phyloP scores from a whole-genome alignment of 35 echinoderm and acorn worm genomes.

The Patiria miniata region DNA sequence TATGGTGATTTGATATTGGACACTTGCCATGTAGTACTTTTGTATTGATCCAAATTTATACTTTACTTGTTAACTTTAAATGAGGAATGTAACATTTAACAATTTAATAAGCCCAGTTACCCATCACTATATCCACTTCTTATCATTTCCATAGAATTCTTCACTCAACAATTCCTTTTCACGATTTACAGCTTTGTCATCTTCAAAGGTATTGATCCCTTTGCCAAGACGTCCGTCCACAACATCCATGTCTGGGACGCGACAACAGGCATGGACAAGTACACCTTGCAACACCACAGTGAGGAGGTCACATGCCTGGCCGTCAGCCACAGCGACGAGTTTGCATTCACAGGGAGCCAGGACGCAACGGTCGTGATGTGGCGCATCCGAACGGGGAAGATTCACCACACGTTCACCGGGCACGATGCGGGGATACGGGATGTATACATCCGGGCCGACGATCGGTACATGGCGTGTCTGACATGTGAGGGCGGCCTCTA shows the following conservation, averaged over 20 bases:
- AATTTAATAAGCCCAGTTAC: no score
- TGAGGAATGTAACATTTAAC: no score
- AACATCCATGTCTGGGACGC: conserved; percentile 9
- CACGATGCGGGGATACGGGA: neutral
- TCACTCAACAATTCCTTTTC: no score
- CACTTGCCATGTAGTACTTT: no score
- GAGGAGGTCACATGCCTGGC: conserved; percentile 15
- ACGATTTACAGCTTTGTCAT: conserved; percentile 1
- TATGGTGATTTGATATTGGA: no score
- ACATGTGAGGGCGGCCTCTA: conserved; percentile 11
- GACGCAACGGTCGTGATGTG: conserved; percentile 27
- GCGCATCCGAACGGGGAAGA: neutral
- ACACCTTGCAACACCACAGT: neutral
- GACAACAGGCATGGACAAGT: neutral
- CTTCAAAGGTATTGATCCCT: neutral
- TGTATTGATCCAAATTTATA: no score
- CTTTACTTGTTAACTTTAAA: no score
- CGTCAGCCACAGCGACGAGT: neutral
- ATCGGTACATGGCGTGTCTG: conserved; percentile 37
- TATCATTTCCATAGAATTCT: no score
- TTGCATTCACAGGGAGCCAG: conserved; percentile 41
- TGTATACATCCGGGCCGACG: conserved; percentile 23
- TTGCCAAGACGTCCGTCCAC: neutral
- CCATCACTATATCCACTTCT: no score
- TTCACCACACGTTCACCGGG: conserved; percentile 23